Conservation (phyloP, 2,797 vertebrate genomes). For the Alcedo quadribrachys region DNA sequence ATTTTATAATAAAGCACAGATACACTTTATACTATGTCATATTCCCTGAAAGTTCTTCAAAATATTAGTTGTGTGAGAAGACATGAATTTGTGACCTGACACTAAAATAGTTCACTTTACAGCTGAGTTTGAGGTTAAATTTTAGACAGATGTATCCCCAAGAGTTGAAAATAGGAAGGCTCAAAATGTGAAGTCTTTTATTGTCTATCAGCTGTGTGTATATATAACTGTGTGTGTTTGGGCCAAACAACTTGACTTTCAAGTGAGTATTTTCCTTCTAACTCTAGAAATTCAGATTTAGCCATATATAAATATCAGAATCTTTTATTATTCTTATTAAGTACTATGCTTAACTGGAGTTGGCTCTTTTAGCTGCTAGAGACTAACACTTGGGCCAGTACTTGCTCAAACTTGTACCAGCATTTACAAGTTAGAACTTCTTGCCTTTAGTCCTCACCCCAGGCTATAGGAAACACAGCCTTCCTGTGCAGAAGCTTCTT, state of each 20-base stretch:
- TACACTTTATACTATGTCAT: neutral
- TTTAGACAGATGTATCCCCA: neutral
- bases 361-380: neutral
- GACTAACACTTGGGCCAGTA: neutral
- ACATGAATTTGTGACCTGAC: neutral
- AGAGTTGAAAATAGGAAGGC: neutral
- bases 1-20: neutral
- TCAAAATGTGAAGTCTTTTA: neutral
- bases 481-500: neutral
- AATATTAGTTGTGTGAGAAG: neutral
- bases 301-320: neutral
- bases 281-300: neutral
- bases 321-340: neutral
- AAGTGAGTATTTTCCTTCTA: neutral
- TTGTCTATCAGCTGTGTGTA: neutral
- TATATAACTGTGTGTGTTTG: neutral
- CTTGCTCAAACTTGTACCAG: neutral
- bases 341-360: neutral
- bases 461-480: neutral
- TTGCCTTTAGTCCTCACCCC: neutral
- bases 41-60: conserved; percentile 5
- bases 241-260: neutral
- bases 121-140: neutral
- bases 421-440: neutral
- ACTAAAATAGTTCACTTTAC: neutral